phyloP scores from a whole-genome alignment of 2,888 invertebrate species.

The Stictocephala bisonia region DNA sequence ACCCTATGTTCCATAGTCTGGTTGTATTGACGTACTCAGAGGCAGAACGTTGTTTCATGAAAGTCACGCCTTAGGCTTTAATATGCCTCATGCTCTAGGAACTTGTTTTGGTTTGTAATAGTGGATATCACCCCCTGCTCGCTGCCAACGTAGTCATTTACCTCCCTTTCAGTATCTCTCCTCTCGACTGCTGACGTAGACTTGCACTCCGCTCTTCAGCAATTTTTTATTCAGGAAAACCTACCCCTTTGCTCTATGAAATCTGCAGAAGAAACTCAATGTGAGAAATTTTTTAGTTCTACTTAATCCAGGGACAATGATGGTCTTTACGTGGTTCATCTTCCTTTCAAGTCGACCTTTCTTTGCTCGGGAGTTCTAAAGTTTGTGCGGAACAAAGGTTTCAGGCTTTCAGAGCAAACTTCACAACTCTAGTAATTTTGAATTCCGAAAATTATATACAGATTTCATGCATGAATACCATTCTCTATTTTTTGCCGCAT shows the following conservation, averaged over 20 bases:
- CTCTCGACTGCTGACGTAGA: not conserved
- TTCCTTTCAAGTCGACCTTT: too few species aligned
- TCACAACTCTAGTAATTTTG: too few species aligned
- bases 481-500: too few species aligned
- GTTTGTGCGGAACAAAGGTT: not conserved
- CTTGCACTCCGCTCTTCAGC: not conserved
- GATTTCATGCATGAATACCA: too few species aligned
- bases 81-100: slow-evolving; percentile 1
- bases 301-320: not conserved
- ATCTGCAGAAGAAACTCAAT: not conserved
- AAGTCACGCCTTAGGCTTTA: not conserved
- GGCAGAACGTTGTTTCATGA: not conserved
- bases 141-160: too few species aligned
- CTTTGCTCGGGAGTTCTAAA: not conserved
- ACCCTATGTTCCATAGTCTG: not conserved
- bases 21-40: not conserved
- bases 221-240: not conserved
- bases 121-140: not conserved
- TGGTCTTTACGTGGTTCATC: not conserved
- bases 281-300: not conserved
- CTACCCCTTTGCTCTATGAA: not conserved
- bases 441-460: too few species aligned
- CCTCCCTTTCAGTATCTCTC: not conserved
- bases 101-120: not conserved
- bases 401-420: not conserved